A percentile compares a stretch with the other conserved stretches of the same genome.
Evolutionary conservation across 2,113 vertebrate genomes (phyloP).

Genomic region (Microcebus griseorufus): DNA sequence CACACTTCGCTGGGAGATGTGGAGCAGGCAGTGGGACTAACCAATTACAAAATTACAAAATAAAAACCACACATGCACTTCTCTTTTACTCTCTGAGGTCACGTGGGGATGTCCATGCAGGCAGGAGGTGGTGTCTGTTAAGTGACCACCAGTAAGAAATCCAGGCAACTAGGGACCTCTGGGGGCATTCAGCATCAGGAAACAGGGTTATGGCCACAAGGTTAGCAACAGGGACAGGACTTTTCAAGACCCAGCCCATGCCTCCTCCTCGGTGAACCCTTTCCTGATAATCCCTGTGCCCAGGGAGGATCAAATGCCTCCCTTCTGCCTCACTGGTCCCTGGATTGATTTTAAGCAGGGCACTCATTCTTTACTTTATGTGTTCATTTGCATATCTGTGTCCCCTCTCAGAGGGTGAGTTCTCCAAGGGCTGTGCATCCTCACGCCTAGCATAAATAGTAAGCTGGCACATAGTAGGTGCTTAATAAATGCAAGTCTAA

Average conservation of each 20-base stretch:
- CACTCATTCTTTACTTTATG: accelerated
- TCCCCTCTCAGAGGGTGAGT: neutral
- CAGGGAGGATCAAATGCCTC: neutral
- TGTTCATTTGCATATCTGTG: neutral
- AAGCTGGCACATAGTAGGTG: no score
- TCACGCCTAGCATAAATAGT: neutral
- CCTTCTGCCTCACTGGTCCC: neutral
- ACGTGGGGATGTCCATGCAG: neutral
- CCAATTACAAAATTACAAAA: neutral
- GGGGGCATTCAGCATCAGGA: neutral
- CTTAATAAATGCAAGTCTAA: neutral
- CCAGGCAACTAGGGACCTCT: neutral
- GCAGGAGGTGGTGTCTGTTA: neutral
- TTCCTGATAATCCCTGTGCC: neutral
- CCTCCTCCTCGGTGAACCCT: neutral
- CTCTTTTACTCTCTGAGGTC: neutral
- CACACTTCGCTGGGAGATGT: neutral
- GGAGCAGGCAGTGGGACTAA: neutral
- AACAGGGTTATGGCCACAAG: neutral
- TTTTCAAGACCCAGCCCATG: neutral
- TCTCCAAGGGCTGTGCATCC: neutral
- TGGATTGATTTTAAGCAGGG: neutral
- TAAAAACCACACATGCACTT: neutral
- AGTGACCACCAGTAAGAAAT: neutral
- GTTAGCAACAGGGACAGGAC: neutral